A percentile compares a stretch with the other conserved stretches of the same genome.
These are phyloP conservation scores for Nebria ingens DNA, from an alignment of 1,140 invertebrate species.

Conservation along the genomic window DNA sequence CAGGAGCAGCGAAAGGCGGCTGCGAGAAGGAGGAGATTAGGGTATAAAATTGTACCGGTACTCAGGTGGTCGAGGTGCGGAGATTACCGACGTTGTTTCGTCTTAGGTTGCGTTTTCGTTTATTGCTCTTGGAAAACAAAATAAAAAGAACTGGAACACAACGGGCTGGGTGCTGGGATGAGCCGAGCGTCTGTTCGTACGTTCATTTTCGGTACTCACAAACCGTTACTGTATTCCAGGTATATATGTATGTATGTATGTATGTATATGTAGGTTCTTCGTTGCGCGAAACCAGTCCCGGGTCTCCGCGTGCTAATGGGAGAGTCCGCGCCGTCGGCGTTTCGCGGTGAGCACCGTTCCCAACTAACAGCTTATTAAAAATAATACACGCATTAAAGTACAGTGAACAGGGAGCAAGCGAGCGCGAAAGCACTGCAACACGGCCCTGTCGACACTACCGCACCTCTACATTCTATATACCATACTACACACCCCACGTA, in stretches of 20 bases:
- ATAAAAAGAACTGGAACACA: no score
- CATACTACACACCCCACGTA: no score
- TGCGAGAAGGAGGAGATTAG: neutral
- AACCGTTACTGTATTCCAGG: no score
- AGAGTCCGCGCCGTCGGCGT: neutral
- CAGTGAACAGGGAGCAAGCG: neutral
- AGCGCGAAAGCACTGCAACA: neutral
- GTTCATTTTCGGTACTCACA: neutral
- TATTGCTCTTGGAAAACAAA: neutral
- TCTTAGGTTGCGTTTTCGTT: neutral
- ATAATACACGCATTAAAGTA: slow-evolving; percentile 7
- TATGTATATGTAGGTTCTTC: no score
- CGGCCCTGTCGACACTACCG: no score
- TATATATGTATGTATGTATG: no score
- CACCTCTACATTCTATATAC: no score
- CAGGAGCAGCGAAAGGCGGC: neutral
- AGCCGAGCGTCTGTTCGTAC: neutral
- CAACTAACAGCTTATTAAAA: slow-evolving; percentile 8
- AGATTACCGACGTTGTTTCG: neutral
- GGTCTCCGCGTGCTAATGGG: neutral
- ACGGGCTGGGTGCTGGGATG: no score
- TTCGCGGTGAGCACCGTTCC: neutral
- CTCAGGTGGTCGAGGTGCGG: neutral
- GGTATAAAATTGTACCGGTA: neutral
- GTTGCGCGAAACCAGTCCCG: neutral